Percentiles rank a stretch among this genome's conserved stretches.
Conservation (phyloP, 2,113 vertebrate species). For the Microtus pennsylvanicus region DNA sequence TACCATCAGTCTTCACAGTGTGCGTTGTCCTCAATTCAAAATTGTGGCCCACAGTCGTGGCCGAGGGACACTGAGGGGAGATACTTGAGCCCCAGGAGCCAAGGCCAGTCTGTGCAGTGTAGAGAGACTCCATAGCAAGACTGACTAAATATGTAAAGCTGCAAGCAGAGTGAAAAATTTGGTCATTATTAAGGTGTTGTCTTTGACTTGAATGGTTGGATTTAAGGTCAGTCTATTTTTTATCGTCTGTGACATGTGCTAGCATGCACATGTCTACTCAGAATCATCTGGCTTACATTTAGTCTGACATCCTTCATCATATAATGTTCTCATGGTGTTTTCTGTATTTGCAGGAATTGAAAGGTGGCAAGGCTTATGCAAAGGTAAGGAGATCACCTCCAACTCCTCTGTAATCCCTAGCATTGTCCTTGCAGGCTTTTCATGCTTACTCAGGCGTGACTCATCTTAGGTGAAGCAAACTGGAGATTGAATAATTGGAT, state of each 20-base stretch:
- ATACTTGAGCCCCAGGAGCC: not conserved
- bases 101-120: not conserved
- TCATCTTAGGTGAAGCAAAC: constrained; percentile 34
- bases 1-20: not conserved
- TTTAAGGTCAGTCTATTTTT: constrained; percentile 39
- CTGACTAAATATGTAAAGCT: not conserved
- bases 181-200: not conserved
- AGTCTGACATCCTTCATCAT: constrained; percentile 39
- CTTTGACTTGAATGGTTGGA: not conserved
- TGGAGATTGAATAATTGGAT: constrained; percentile 13
- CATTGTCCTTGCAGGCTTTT: constrained; percentile 35
- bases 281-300: constrained; percentile 33
- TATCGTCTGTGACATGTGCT: not conserved
- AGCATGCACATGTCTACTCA: not conserved
- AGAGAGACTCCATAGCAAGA: not conserved
- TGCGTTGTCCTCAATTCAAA: not conserved
- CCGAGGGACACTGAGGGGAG: not conserved
- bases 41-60: not conserved
- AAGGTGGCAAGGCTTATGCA: constrained; percentile 96
- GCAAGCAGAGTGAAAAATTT: constrained; percentile 42
- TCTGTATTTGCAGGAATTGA: constrained; percentile 91
- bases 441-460: not conserved
- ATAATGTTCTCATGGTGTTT: not conserved
- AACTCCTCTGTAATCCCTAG: constrained; percentile 8
- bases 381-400: constrained; percentile 90